Evolutionary conservation across 2,888 invertebrate species (phyloP), one percentile per base, ranked within the genome.

Genomic region (Xylocampa areola): DNA sequence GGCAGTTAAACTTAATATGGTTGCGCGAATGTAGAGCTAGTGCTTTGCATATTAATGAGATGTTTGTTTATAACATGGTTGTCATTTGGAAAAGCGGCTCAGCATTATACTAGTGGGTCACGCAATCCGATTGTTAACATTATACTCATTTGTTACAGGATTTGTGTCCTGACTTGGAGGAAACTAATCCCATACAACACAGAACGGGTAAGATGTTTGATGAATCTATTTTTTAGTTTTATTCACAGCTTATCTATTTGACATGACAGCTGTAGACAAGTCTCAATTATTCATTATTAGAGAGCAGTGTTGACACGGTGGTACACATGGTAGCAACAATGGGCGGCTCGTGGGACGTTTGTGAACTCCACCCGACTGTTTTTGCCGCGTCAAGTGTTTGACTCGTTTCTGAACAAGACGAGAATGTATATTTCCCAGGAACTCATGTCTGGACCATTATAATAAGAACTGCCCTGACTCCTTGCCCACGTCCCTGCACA

Each of bases 341-440:
- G 66, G 75, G 61, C 54, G 58, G 74, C 76, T 73, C 89, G 88
- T 88, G 90, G 68, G 89, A 88, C 81, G 79, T 63, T 64, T 68
- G 76, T 88, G 91, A 91, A 90, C 91, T 90, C 81, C 75, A 68
- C 72, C 81, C 75, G 75, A 68, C 76, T 75, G 73, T 87, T 88
- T 89, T 88, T 85, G 84, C 78, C 66, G 73, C 71, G 68, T 73
- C 76, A 72, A 80, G 77, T 77, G 80, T 76, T 79, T 70, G 77
- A 79, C 75, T 80, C 78, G 76, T 68, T 52, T 68, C 75, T 73
- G 70, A 62, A 57, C 68, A 55, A 67, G 68, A 58, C 66, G 55
- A 45, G 63, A 67, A 68, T 59, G 53, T 57, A 55, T 58, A 59
- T 68, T 70, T 69, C 50, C 43, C 47, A 65, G 55, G 57, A 55